Evolutionary conservation across 2,797 vertebrate genomes (phyloP).

Genomic region (Hippopotamyrus pictus): DNA sequence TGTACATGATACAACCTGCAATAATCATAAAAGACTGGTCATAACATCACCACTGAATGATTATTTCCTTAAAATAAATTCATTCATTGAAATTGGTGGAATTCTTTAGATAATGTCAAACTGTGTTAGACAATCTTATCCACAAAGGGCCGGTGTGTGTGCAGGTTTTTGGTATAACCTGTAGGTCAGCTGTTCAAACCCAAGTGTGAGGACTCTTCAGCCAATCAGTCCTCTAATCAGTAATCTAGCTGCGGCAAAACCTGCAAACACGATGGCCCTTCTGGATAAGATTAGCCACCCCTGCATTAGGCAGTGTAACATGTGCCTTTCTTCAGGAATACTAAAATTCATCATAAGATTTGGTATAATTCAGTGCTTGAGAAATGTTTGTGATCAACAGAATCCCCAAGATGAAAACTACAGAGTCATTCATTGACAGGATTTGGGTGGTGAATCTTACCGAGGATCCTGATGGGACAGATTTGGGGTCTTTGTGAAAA

Average conservation of each 20-base stretch:
- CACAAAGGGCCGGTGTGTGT: neutral
- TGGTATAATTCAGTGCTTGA: neutral
- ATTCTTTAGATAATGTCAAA: neutral
- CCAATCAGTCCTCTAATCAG: neutral
- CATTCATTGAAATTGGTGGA: neutral
- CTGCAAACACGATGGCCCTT: neutral
- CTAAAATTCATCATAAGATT: neutral
- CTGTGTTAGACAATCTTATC: neutral
- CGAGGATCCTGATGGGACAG: slow-evolving; percentile 57
- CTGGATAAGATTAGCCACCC: neutral
- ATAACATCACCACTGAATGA: neutral
- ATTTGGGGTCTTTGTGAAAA: slow-evolving; percentile 91
- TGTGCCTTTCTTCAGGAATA: neutral
- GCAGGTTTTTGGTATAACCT: neutral
- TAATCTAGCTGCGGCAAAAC: neutral
- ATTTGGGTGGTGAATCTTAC: slow-evolving; percentile 53
- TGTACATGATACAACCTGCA: neutral
- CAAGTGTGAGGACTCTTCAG: neutral
- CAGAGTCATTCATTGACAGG: neutral
- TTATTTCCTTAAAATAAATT: neutral
- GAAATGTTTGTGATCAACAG: neutral
- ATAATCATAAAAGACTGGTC: neutral
- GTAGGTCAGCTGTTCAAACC: neutral
- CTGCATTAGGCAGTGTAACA: neutral
- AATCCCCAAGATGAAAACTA: neutral